A percentile compares a stretch with the other conserved stretches of the same genome.
These are phyloP conservation scores for Drosophila maculinotata DNA, from an alignment of 2,888 invertebrate genomes.

Conservation along the genomic window DNA sequence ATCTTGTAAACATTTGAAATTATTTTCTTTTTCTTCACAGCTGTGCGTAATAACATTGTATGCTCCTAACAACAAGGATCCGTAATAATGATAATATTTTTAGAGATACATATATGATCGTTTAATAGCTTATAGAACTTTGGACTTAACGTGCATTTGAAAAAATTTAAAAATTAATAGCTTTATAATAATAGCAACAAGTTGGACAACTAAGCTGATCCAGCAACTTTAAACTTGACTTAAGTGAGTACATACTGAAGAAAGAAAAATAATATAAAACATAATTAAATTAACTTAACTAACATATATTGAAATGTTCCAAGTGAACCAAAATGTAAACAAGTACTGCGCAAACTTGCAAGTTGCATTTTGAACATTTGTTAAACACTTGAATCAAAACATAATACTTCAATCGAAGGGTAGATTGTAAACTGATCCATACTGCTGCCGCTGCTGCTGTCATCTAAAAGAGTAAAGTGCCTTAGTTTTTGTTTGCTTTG, in stretches of 20 bases:
- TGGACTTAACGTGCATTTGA: not conserved
- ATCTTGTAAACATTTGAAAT: constrained; percentile 5
- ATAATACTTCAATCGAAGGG: not conserved
- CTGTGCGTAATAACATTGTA: constrained; percentile 3
- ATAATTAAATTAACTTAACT: constrained; percentile 2
- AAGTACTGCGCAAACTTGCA: not conserved
- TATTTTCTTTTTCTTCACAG: constrained; percentile 32
- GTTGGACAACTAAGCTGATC: constrained; percentile 1
- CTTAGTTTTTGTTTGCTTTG: not conserved
- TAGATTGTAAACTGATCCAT: not conserved
- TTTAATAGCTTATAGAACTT: not conserved
- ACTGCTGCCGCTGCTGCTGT: not conserved
- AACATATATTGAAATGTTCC: constrained; percentile 15
- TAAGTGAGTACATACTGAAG: constrained; percentile 8
- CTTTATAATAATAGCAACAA: not conserved
- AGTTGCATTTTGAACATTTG: not conserved
- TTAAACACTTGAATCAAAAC: not conserved
- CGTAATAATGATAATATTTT: constrained; percentile 1
- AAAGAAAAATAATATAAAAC: constrained; percentile 5
- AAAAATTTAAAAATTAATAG: constrained; percentile 10
- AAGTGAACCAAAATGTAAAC: not conserved
- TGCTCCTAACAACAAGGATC: constrained; percentile 1
- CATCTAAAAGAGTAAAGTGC: constrained; percentile 12
- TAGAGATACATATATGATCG: not conserved
- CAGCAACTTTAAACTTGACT: constrained; percentile 32